phyloP scores from a whole-genome alignment of 2,113 vertebrate species.

The Acinonyx jubatus region DNA sequence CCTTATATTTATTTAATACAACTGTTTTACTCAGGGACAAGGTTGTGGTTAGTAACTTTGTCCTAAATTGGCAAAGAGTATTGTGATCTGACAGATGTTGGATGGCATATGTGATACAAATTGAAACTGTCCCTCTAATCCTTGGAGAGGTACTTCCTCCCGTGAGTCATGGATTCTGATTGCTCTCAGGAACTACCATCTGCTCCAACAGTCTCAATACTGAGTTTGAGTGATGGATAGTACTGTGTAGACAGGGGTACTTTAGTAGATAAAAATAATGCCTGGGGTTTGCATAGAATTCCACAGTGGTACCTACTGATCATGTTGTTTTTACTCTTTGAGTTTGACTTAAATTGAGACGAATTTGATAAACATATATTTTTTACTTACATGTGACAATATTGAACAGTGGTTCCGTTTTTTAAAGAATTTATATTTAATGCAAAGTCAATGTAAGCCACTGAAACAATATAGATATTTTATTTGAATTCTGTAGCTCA shows the following conservation, averaged over 20 bases:
- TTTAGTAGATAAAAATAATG: background rate
- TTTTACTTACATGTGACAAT: background rate
- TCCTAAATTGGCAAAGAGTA: background rate
- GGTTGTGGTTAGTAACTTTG: background rate
- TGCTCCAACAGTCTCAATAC: background rate
- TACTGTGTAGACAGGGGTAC: background rate
- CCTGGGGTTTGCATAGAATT: background rate
- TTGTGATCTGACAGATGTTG: constrained; percentile 7
- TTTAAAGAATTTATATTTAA: background rate
- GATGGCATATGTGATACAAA: background rate
- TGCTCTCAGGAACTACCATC: background rate
- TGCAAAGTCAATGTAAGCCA: background rate
- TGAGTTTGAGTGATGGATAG: background rate
- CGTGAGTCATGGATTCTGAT: background rate
- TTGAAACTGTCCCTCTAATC: background rate
- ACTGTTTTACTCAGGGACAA: background rate
- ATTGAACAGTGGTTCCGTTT: background rate
- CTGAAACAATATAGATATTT: background rate
- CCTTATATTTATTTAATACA: background rate
- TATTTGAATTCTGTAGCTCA: background rate
- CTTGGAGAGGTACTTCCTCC: background rate
- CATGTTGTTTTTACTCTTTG: background rate
- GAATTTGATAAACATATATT: background rate
- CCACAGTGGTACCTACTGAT: background rate
- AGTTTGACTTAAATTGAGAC: background rate